Conservation (phyloP, 2,797 vertebrate genomes). For the Vireo griseus region DNA sequence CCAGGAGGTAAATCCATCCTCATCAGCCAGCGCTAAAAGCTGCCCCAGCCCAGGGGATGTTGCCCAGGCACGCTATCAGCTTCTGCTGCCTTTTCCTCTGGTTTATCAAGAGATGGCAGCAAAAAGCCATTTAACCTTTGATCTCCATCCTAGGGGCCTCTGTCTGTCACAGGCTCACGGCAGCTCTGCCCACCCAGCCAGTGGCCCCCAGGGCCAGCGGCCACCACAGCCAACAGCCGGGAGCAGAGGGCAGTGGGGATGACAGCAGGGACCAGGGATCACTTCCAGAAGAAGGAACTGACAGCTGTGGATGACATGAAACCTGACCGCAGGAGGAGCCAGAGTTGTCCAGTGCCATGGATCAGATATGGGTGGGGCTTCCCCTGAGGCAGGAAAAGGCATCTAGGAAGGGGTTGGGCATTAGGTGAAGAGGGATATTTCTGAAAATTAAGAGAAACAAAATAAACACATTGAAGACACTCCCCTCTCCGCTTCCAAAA, state of each 20-base stretch:
- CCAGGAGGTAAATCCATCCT: background rate
- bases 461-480: background rate
- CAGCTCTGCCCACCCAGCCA: background rate
- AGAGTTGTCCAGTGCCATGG: rapidly evolving
- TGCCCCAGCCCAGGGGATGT: background rate
- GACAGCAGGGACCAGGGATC: background rate
- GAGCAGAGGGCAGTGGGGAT: rapidly evolving
- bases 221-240: rapidly evolving
- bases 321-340: background rate
- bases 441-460: background rate
- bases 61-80: background rate
- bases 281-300: rapidly evolving
- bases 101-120: slow-evolving; percentile 63
- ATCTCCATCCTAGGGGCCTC: background rate
- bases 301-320: background rate
- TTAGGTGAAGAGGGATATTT: background rate
- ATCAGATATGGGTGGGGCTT: rapidly evolving
- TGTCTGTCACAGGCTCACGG: background rate
- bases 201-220: rapidly evolving
- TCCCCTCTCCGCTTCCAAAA: rapidly evolving
- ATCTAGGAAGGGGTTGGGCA: background rate
- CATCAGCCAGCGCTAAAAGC: background rate
- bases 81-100: slow-evolving; percentile 5
- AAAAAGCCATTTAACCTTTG: slow-evolving; percentile 65
- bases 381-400: background rate